phyloP scores from a whole-genome alignment of 2,888 invertebrate species.

The Leistus spinibarbis region DNA sequence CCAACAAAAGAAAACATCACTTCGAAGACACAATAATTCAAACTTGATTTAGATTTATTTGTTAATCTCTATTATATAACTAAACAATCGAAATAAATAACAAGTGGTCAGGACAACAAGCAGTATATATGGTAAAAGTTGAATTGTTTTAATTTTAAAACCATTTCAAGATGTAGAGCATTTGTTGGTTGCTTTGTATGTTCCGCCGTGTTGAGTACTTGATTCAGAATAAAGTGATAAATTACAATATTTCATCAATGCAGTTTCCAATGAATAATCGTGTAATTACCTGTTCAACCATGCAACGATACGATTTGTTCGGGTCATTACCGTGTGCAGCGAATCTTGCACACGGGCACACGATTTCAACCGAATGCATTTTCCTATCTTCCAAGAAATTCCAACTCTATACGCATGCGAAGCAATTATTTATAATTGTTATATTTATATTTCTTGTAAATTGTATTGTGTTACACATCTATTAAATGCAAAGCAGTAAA shows the following conservation, averaged over 20 bases:
- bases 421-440: not conserved
- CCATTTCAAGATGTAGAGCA: not conserved
- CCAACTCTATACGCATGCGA: not conserved
- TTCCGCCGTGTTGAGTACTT: not conserved
- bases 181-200: not conserved
- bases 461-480: not conserved
- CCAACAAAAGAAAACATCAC: too few relatives aligned
- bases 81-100: too few relatives aligned
- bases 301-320: constrained; percentile 6
- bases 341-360: not conserved
- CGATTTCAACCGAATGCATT: constrained; percentile 6
- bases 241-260: constrained; percentile 42
- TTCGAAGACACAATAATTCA: not conserved
- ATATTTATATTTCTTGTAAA: not conserved
- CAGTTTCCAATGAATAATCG: constrained; percentile 41
- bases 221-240: constrained; percentile 39
- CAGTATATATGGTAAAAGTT: not conserved
- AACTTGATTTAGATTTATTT: not conserved
- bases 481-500: not conserved
- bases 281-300: constrained; percentile 35
- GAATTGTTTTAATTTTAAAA: not conserved
- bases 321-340: constrained; percentile 5
- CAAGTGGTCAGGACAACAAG: too few relatives aligned
- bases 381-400: not conserved
- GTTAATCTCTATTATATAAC: too few relatives aligned